Conservation (phyloP, 2,888 invertebrate species). For the Metacarcinus magister region DNA sequence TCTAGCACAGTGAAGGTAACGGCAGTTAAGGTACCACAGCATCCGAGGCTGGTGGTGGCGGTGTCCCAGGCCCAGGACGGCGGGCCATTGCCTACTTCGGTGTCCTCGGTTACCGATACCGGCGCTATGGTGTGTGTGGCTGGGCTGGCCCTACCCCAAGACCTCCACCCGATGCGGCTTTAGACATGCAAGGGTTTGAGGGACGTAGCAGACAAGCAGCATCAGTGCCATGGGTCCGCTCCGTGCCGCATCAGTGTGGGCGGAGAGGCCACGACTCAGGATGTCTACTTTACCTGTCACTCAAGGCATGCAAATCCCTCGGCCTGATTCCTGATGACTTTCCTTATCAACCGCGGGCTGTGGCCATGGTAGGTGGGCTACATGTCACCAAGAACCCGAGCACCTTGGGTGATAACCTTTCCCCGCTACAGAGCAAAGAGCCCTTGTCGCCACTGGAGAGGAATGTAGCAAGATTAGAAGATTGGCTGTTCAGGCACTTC, state of each 20-base stretch:
- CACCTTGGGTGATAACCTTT: neutral
- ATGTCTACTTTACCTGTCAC: neutral
- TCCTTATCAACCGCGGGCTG: no score
- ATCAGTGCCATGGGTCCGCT: no score
- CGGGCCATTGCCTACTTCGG: no score
- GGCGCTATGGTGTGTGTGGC: no score
- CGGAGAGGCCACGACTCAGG: neutral
- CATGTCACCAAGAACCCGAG: neutral
- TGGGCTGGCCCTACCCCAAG: no score
- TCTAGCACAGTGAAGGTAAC: no score
- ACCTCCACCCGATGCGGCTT: neutral
- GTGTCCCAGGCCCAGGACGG: no score
- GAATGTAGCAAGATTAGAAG: conserved; percentile 56
- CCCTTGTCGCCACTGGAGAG: neutral
- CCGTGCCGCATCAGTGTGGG: neutral
- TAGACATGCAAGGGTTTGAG: no score
- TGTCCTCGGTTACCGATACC: no score
- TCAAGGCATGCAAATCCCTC: neutral
- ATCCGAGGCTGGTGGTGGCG: no score
- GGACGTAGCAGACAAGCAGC: no score
- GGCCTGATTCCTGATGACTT: neutral
- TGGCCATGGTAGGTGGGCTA: neutral
- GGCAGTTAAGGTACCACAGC: no score
- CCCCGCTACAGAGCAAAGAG: neutral
- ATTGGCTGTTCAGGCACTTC: conserved; percentile 48